These are phyloP conservation scores for Colletes gigas DNA, from an alignment of 1,140 invertebrate species.

Conservation along the genomic window DNA sequence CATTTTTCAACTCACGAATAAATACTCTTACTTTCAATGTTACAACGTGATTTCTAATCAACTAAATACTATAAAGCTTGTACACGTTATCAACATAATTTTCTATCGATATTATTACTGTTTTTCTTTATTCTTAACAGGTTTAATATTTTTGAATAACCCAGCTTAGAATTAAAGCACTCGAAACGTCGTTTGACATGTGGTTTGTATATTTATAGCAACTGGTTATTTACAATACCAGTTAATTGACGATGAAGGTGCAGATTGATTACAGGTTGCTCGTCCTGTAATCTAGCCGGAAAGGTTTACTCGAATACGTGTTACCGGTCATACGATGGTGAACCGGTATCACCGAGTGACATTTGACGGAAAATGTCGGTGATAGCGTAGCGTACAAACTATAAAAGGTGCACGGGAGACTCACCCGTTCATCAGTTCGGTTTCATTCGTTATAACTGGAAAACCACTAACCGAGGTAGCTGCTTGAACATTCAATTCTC, in stretches of 20 bases:
- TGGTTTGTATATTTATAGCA: slow-evolving; percentile 22
- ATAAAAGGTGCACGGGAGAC: slow-evolving; percentile 55
- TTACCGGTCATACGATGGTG: slow-evolving; percentile 42
- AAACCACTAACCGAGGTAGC: slow-evolving; percentile 16
- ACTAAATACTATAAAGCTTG: too few species aligned
- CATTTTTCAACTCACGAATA: too few species aligned
- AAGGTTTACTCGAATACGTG: slow-evolving; percentile 33
- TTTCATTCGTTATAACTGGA: slow-evolving; percentile 40
- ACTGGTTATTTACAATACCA: not conserved
- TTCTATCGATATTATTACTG: too few species aligned
- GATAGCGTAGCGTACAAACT: slow-evolving; percentile 52
- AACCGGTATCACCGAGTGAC: slow-evolving; percentile 66
- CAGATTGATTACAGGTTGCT: slow-evolving; percentile 33
- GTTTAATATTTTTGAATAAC: not conserved
- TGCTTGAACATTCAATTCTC: too few species aligned
- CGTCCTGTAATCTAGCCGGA: slow-evolving; percentile 19
- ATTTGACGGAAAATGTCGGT: slow-evolving; percentile 62
- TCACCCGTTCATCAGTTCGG: slow-evolving; percentile 50
- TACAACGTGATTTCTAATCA: too few species aligned
- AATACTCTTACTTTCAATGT: too few species aligned
- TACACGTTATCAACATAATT: too few species aligned
- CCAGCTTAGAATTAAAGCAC: not conserved
- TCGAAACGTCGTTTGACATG: not conserved
- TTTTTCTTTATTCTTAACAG: too few species aligned
- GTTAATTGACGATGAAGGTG: slow-evolving; percentile 31